Evolutionary conservation across 2,888 invertebrate species (phyloP).

Genomic region (Thyatira batis): DNA sequence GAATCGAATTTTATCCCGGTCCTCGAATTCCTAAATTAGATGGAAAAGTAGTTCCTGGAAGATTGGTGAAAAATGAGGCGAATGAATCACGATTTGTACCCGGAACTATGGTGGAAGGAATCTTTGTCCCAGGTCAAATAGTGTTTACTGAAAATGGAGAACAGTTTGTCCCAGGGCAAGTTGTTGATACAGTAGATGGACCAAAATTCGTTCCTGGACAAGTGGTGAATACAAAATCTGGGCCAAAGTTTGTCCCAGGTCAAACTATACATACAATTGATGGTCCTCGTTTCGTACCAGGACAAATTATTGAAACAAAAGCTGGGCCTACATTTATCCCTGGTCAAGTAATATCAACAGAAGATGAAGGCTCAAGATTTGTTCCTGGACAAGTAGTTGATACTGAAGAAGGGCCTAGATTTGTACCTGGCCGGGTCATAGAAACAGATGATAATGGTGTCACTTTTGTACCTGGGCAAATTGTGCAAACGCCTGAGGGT

Average conservation of each 20-base stretch:
- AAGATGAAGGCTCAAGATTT: constrained; percentile 83
- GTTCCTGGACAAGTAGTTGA: constrained; percentile 88
- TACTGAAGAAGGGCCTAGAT: constrained; percentile 86
- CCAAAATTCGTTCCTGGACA: constrained; percentile 90
- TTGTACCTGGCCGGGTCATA: constrained; percentile 88
- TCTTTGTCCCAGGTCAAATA: constrained; percentile 87
- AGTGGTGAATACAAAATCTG: constrained; percentile 86
- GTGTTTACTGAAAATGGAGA: constrained; percentile 86
- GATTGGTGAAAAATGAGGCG: constrained; percentile 82
- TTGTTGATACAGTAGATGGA: constrained; percentile 86
- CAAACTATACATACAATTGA: constrained; percentile 88
- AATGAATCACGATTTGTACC: constrained; percentile 86
- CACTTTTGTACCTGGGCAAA: constrained; percentile 90
- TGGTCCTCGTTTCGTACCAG: constrained; percentile 89
- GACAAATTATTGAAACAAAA: constrained; percentile 88
- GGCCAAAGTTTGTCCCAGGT: constrained; percentile 86
- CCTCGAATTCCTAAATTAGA: constrained; percentile 73
- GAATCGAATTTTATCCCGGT: constrained; percentile 86
- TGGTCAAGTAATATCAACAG: constrained; percentile 87
- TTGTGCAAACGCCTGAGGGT: constrained; percentile 87
- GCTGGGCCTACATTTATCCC: constrained; percentile 90
- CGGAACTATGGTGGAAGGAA: constrained; percentile 85
- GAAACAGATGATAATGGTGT: constrained; percentile 87
- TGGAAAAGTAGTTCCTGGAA: constrained; percentile 85
- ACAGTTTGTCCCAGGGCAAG: constrained; percentile 87